Conservation (phyloP, 2,113 vertebrate species). For the Taxidea taxus region DNA sequence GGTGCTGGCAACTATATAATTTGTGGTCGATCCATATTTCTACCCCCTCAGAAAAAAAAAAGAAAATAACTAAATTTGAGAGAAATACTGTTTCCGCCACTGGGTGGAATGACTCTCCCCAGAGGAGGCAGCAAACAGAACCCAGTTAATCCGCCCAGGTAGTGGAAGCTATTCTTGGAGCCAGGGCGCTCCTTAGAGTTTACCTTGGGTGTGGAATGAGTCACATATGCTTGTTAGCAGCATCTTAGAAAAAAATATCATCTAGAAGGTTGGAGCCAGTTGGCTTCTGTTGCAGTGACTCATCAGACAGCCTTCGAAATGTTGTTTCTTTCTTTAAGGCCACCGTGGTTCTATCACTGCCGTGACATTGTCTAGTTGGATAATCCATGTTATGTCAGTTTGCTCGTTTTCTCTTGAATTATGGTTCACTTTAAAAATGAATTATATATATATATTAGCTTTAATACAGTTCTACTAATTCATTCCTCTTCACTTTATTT, state of each 20-base stretch:
- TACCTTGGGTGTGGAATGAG: conserved; percentile 14
- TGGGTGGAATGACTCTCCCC: neutral
- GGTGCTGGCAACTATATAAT: neutral
- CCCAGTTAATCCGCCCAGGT: neutral
- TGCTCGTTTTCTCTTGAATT: conserved; percentile 23
- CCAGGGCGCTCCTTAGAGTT: neutral
- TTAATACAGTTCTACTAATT: neutral
- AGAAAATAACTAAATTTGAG: neutral
- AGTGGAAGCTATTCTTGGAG: conserved; percentile 15
- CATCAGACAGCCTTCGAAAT: neutral
- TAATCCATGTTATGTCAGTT: neutral
- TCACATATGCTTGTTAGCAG: neutral
- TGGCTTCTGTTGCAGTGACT: conserved; percentile 14
- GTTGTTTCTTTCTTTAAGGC: neutral
- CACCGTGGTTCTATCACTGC: neutral
- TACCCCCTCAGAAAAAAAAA: neutral
- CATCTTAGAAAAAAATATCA: neutral
- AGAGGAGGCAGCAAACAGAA: neutral
- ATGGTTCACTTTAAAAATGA: neutral
- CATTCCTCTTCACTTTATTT: neutral
- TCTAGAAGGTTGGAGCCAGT: neutral
- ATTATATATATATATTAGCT: neutral
- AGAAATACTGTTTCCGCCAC: neutral
- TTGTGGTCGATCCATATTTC: neutral
- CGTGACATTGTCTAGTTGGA: neutral